phyloP scores from a whole-genome alignment of 1,140 invertebrate species.

The Venustaconcha ellipsiformis region DNA sequence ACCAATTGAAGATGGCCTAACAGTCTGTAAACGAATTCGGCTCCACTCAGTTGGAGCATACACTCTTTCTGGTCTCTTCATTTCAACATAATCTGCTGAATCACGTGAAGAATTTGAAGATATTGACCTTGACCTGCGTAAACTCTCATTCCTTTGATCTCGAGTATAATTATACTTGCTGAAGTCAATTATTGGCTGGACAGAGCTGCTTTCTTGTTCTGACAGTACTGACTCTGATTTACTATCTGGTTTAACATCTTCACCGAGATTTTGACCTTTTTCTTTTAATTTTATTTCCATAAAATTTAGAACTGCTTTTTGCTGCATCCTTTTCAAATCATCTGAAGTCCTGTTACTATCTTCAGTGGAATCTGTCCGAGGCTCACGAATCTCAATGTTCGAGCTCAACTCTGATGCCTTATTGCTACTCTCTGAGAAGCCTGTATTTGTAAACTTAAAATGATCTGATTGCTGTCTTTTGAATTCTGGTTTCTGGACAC shows the following conservation, averaged over 20 bases:
- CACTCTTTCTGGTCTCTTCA: slow-evolving; percentile 40
- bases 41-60: slow-evolving; percentile 58
- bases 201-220: too few relatives aligned
- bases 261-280: slow-evolving; percentile 14
- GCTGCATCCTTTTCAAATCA: slow-evolving; percentile 84
- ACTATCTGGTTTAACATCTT: not conserved
- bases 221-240: too few relatives aligned
- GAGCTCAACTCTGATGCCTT: too few relatives aligned
- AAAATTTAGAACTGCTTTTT: slow-evolving; percentile 86
- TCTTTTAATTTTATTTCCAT: slow-evolving; percentile 80
- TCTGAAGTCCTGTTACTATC: slow-evolving; percentile 69
- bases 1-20: slow-evolving; percentile 40
- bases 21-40: slow-evolving; percentile 46
- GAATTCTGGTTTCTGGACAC: too few relatives aligned
- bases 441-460: too few relatives aligned
- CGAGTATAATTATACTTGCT: slow-evolving; percentile 37
- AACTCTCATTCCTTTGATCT: slow-evolving; percentile 50
- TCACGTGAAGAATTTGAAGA: slow-evolving; percentile 41
- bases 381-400: not conserved
- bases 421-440: too few relatives aligned
- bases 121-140: slow-evolving; percentile 54
- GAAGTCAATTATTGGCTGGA: too few relatives aligned
- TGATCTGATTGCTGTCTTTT: too few relatives aligned
- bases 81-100: slow-evolving; percentile 54
- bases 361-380: slow-evolving; percentile 74